These are phyloP conservation scores for Drosophila paramelanica DNA, from an alignment of 2,888 invertebrate species.

Conservation along the genomic window DNA sequence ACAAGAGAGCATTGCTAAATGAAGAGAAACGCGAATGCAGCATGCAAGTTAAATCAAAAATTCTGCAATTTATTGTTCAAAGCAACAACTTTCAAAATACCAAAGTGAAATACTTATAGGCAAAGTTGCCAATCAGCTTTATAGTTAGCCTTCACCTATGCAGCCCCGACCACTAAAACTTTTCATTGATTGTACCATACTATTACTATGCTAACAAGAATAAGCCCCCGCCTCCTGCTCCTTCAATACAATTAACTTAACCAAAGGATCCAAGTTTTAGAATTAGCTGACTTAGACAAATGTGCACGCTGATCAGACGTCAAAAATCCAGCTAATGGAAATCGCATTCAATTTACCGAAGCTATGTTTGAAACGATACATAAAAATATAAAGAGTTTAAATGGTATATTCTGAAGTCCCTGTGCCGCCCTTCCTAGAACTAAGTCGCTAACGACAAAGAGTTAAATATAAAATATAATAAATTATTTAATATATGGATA, in stretches of 20 bases:
- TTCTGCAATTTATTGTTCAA: conserved; percentile 75
- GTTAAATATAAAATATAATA: conserved; percentile 49
- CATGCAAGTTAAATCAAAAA: conserved; percentile 66
- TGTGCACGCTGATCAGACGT: conserved; percentile 34
- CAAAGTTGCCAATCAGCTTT: conserved; percentile 64
- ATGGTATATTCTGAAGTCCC: conserved; percentile 40
- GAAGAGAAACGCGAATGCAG: conserved; percentile 26
- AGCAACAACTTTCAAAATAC: conserved; percentile 49
- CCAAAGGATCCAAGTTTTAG: conserved; percentile 33
- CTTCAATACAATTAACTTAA: conserved; percentile 1
- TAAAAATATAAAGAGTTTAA: conserved; percentile 10
- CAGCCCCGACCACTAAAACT: conserved; percentile 53
- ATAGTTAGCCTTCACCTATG: conserved; percentile 64
- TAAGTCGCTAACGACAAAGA: conserved; percentile 54
- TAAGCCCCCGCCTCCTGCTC: conserved; percentile 4
- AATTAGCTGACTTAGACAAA: conserved; percentile 41
- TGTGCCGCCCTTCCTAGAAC: conserved; percentile 63
- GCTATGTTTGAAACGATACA: conserved; percentile 12
- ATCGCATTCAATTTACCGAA: conserved; percentile 14
- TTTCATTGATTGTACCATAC: conserved; percentile 68
- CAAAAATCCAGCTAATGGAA: conserved; percentile 12
- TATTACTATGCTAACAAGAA: conserved; percentile 50
- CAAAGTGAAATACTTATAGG: conserved; percentile 51
- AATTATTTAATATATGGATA: conserved; percentile 45
- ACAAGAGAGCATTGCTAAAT: conserved; percentile 22